Percentiles rank a stretch among this genome's conserved stretches.
These are phyloP conservation scores for Caenorhabditis virilis DNA, from an alignment of 2,888 invertebrate species.

Conservation along the genomic window DNA sequence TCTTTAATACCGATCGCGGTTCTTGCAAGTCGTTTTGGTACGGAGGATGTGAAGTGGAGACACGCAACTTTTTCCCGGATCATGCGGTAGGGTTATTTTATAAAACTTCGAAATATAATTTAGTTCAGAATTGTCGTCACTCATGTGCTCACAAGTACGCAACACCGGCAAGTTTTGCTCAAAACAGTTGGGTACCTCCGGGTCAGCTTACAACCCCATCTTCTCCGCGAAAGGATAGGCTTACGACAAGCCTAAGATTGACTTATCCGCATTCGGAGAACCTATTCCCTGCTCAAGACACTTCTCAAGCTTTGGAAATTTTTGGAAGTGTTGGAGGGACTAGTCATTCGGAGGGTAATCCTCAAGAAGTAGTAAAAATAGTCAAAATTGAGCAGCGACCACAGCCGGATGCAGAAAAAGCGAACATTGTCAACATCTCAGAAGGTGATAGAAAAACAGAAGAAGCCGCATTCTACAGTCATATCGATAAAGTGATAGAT, in stretches of 20 bases:
- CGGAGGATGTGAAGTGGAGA: conserved; percentile 57
- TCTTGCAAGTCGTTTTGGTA: conserved; percentile 64
- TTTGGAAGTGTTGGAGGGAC: too few relatives aligned
- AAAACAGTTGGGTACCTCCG: conserved; percentile 20
- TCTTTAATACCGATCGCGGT: conserved; percentile 43
- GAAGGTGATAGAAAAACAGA: conserved; percentile 19
- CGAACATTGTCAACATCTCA: conserved; percentile 25
- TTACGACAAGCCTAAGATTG: conserved; percentile 20
- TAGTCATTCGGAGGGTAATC: too few relatives aligned
- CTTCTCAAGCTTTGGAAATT: conserved; percentile 10
- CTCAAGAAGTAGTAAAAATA: not conserved
- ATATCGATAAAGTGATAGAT: conserved; percentile 27
- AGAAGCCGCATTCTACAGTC: conserved; percentile 33
- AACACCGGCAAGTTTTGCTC: conserved; percentile 14
- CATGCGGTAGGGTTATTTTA: conserved; percentile 25
- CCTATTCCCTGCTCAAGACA: conserved; percentile 19
- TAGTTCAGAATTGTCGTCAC: conserved; percentile 27
- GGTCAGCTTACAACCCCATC: conserved; percentile 18
- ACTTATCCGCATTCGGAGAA: conserved; percentile 32
- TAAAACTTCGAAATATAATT: not conserved
- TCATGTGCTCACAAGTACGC: conserved; percentile 31
- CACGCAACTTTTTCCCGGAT: conserved; percentile 47
- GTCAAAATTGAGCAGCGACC: not conserved
- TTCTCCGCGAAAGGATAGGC: conserved; percentile 15
- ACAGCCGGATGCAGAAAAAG: conserved; percentile 2